Percentiles rank a stretch among this genome's conserved stretches.
phyloP scores from a whole-genome alignment of 2,113 vertebrate species.

The Harpagus bidentatus region DNA sequence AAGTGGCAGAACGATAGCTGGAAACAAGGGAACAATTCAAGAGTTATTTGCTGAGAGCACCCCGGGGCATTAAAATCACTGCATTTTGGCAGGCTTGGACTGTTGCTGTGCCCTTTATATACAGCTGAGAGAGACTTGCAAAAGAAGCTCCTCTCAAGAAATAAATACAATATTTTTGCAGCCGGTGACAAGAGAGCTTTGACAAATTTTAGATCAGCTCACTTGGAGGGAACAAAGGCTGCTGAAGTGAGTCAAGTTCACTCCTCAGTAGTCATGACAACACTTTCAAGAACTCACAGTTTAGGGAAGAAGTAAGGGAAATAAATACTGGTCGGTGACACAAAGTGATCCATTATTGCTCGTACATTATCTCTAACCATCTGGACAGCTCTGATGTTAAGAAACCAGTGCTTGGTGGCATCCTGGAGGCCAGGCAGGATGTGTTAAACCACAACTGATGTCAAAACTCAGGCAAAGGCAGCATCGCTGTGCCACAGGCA shows the following conservation, averaged over 20 bases:
- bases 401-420: neutral
- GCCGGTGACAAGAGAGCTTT: neutral
- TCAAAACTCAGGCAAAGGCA: neutral
- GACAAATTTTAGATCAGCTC: slow-evolving; percentile 25
- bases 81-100: neutral
- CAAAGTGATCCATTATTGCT: neutral
- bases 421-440: neutral
- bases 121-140: neutral
- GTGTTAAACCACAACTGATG: neutral
- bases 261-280: slow-evolving; percentile 66
- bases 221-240: slow-evolving; percentile 43
- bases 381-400: neutral
- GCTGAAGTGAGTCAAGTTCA: slow-evolving; percentile 44
- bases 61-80: neutral
- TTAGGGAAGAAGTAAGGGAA: neutral
- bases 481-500: fast-evolving
- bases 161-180: neutral
- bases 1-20: neutral
- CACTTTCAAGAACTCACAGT: slow-evolving; percentile 27
- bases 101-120: neutral
- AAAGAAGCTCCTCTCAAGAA: neutral
- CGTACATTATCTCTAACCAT: neutral
- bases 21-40: neutral
- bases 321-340: neutral
- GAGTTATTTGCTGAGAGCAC: slow-evolving; percentile 14